Evolutionary conservation across 2,113 vertebrate genomes (phyloP).

Genomic region (Uria aalge): DNA sequence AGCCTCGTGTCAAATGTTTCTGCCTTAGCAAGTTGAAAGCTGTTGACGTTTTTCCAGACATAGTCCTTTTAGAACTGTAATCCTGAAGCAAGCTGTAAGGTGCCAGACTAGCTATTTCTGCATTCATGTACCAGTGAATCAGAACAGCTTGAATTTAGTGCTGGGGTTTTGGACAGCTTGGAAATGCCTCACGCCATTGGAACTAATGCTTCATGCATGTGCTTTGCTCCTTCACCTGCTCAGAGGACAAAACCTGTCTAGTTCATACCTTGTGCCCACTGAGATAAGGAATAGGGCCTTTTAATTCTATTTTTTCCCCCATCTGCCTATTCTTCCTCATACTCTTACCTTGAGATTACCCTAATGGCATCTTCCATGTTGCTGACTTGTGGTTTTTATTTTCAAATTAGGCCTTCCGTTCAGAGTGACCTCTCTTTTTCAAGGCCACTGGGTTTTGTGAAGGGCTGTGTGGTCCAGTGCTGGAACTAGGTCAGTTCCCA

Average conservation of each 20-base stretch:
- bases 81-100: conserved; percentile 16
- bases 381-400: not conserved
- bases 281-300: not conserved
- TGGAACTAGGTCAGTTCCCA: not conserved
- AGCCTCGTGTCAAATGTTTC: not conserved
- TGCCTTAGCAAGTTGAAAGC: conserved; percentile 1
- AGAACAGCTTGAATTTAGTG: conserved; percentile 32
- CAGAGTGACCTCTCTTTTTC: not conserved
- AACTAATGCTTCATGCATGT: not conserved
- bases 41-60: not conserved
- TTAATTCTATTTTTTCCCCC: not conserved
- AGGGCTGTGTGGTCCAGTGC: not conserved
- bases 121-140: conserved; percentile 11
- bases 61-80: not conserved
- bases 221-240: not conserved
- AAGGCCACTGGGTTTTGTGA: not conserved
- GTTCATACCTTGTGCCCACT: not conserved
- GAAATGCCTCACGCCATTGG: not conserved
- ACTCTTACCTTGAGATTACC: not conserved
- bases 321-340: not conserved
- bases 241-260: not conserved
- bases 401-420: not conserved
- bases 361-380: not conserved
- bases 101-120: conserved; percentile 46
- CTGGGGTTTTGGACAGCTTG: conserved; percentile 9